Evolutionary conservation across 2,888 invertebrate species (phyloP).

Genomic region (Leptopterna dolabrata): DNA sequence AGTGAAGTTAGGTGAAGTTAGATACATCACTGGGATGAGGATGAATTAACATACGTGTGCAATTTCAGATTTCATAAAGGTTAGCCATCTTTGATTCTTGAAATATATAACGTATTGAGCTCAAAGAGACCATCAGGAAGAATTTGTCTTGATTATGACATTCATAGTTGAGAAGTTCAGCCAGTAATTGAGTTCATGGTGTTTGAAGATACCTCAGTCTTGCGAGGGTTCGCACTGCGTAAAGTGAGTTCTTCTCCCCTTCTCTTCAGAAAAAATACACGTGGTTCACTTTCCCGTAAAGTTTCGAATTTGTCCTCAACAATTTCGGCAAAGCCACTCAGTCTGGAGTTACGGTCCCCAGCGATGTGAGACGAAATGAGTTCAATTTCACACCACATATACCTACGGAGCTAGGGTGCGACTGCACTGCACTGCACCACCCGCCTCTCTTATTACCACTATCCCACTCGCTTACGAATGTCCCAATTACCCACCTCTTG

Average conservation of each 20-base stretch:
- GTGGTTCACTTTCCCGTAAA: constrained; percentile 3
- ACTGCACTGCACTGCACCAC: neutral
- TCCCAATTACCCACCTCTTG: neutral
- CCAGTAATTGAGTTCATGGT: too few relatives aligned
- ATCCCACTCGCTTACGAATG: neutral
- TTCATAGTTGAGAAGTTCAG: too few relatives aligned
- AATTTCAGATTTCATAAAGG: too few relatives aligned
- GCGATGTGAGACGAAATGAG: neutral
- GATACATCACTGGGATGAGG: too few relatives aligned
- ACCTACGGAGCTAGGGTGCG: neutral
- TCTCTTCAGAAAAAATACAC: neutral
- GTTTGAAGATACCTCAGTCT: too few relatives aligned
- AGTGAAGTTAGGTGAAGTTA: too few relatives aligned
- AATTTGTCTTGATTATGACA: too few relatives aligned
- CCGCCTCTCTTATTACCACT: neutral
- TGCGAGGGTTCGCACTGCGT: neutral
- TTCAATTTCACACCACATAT: constrained; percentile 3
- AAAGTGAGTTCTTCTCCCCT: neutral
- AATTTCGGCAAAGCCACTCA: neutral
- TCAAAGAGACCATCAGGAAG: too few relatives aligned
- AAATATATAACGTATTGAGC: too few relatives aligned
- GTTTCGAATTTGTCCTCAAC: neutral
- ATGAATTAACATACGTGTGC: too few relatives aligned
- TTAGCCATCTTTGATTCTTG: too few relatives aligned
- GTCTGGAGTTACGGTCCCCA: too few relatives aligned